A percentile compares a stretch with the other conserved stretches of the same genome.
phyloP scores from a whole-genome alignment of 2,888 invertebrate genomes.

The Hyalella azteca region DNA sequence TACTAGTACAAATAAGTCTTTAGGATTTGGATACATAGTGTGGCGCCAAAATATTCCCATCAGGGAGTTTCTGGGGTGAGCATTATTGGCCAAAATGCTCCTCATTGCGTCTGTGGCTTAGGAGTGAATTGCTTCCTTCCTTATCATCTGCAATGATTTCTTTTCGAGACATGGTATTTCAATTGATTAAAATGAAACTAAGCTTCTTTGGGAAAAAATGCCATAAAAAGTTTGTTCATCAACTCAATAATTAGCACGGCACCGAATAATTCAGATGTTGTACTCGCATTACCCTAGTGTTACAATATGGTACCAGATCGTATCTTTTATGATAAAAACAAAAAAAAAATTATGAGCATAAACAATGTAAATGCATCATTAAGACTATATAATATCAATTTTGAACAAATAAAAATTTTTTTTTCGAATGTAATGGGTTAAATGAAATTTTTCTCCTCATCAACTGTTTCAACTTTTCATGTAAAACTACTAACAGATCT shows the following conservation, averaged over 20 bases:
- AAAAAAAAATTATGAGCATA: not conserved
- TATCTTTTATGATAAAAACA: not conserved
- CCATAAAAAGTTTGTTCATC: not conserved
- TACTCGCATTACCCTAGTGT: not conserved
- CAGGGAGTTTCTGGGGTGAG: not conserved
- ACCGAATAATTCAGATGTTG: too few relatives aligned
- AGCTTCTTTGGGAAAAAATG: not conserved
- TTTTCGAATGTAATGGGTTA: too few relatives aligned
- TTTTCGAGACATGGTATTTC: not conserved
- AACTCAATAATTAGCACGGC: not conserved
- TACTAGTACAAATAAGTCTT: slow-evolving; percentile 62
- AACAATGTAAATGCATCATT: too few relatives aligned
- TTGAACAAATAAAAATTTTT: too few relatives aligned
- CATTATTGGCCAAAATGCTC: not conserved
- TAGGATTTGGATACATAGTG: slow-evolving; percentile 61
- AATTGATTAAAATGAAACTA: not conserved
- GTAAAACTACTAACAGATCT: too few relatives aligned
- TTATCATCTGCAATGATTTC: not conserved
- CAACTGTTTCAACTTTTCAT: too few relatives aligned
- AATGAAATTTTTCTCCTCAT: too few relatives aligned
- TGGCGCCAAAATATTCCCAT: slow-evolving; percentile 60
- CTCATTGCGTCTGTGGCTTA: not conserved
- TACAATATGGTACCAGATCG: not conserved
- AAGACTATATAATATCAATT: too few relatives aligned
- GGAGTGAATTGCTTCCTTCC: not conserved